Conservation (phyloP, 2,888 invertebrate species). For the Pyrrhopygopsis socrates region DNA sequence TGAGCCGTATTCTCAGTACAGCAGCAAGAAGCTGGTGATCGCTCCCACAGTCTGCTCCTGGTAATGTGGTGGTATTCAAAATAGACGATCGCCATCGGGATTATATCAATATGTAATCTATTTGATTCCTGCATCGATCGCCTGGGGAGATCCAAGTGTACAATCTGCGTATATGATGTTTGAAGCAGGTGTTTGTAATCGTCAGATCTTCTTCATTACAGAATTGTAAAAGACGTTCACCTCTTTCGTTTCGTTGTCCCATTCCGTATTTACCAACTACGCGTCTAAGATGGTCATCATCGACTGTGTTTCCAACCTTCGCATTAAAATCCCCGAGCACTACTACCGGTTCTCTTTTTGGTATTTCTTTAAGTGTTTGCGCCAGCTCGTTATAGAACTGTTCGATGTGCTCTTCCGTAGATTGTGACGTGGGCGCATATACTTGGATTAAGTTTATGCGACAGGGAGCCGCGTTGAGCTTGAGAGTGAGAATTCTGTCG, state of each 20-base stretch:
- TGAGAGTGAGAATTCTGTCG: not conserved
- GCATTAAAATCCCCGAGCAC: not conserved
- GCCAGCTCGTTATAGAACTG: not conserved
- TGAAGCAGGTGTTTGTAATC: slow-evolving; percentile 20
- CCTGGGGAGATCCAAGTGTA: slow-evolving; percentile 59
- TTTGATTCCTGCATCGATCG: slow-evolving; percentile 39
- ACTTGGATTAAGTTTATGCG: slow-evolving; percentile 25
- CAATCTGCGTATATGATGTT: slow-evolving; percentile 29
- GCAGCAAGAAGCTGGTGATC: too few species aligned
- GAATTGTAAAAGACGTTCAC: slow-evolving; percentile 17
- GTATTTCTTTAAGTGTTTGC: not conserved
- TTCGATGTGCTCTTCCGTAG: slow-evolving; percentile 13
- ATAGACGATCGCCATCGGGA: slow-evolving; percentile 43
- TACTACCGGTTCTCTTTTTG: not conserved
- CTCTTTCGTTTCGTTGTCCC: slow-evolving; percentile 18
- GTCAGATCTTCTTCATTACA: slow-evolving; percentile 22
- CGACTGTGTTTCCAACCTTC: not conserved
- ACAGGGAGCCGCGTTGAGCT: not conserved
- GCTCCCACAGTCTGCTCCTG: slow-evolving; percentile 45
- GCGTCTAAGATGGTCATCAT: not conserved
- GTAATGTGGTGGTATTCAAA: slow-evolving; percentile 36
- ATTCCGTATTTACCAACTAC: slow-evolving; percentile 2
- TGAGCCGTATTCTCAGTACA: too few species aligned
- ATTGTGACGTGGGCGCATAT: slow-evolving; percentile 23
- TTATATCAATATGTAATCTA: slow-evolving; percentile 42